A percentile compares a stretch with the other conserved stretches of the same genome.
These are phyloP conservation scores for Hyperopisus bebe DNA, from an alignment of 2,113 vertebrate genomes.

Conservation along the genomic window DNA sequence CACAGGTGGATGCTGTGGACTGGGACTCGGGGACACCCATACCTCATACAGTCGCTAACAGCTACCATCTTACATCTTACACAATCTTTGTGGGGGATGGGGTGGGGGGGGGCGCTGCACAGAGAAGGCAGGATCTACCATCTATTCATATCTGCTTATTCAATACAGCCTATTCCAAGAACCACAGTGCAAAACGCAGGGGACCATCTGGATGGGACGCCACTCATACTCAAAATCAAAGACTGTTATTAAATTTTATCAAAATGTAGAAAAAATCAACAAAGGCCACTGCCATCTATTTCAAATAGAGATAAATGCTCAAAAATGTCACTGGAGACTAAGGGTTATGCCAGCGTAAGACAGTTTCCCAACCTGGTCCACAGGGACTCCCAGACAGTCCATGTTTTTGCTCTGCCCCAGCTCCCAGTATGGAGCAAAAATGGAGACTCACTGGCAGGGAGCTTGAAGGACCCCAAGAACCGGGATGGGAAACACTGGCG, in stretches of 20 bases:
- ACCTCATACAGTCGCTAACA: neutral
- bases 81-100: neutral
- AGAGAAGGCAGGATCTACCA: too few relatives aligned
- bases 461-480: neutral
- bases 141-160: neutral
- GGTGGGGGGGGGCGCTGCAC: neutral
- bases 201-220: neutral
- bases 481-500: neutral
- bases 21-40: neutral
- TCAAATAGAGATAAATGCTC: neutral
- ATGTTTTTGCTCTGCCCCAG: neutral
- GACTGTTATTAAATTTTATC: neutral
- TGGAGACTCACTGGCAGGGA: neutral
- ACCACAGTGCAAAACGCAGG: neutral
- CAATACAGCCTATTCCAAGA: neutral
- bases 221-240: neutral
- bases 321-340: neutral
- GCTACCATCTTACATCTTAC: neutral
- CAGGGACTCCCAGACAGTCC: neutral
- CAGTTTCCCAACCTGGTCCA: neutral
- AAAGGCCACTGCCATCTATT: neutral
- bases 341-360: neutral
- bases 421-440: neutral
- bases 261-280: neutral
- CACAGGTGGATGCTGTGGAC: neutral